Base-by-base conservation (phyloP, 2,888 invertebrate genomes). In the Campoplex capitator region DNA sequence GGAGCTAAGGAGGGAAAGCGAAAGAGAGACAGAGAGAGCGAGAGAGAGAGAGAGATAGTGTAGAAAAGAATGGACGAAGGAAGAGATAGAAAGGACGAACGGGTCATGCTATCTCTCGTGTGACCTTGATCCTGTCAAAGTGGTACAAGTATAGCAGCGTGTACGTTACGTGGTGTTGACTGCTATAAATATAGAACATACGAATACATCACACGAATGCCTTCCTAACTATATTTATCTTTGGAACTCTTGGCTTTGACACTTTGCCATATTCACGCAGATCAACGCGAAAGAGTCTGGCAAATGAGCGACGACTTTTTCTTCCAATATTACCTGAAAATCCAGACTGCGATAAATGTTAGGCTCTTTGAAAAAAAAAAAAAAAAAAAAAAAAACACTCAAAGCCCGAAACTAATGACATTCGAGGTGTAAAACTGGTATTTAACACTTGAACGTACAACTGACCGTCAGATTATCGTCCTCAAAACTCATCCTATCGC, bases 71-170 rank as follows among this genome's bases (percentile, higher is more conserved):
- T 42, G 23, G 42, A 28, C 3, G 42, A 42, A 28, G 32, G 4
- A 58, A 45, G 28, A 51, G 16, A 48, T 35, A 62, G 58, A 81
- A 81, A 58, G 56, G 68, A 76, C 35, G 67, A 78, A 62, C 71
- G 51, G 58, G 67, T 78, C 81, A 58, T 82, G 81, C 77, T 74
- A 82, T 77, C 84, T 81, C 71, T 85, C 85, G 81, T 78, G 82
- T 78, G 74, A 70, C 82, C 85, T 85, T 85, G 85, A 82, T 85
- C 82, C 51, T 82, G 73, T 82, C 85, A 42, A 85, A 38, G 32
- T 73, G 13, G 16, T 35, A 23, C 35, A 48, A 18, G 11, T 35
- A 54, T n/a, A n/a, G 28, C 45, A 8, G n/a, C 54, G n/a, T n/a
- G n/a, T 56, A 2, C n/a, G 23, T 23, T 56, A 56, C 56, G 23